Conservation (phyloP, 2,797 vertebrate genomes). For the Pantherophis vulpinus region DNA sequence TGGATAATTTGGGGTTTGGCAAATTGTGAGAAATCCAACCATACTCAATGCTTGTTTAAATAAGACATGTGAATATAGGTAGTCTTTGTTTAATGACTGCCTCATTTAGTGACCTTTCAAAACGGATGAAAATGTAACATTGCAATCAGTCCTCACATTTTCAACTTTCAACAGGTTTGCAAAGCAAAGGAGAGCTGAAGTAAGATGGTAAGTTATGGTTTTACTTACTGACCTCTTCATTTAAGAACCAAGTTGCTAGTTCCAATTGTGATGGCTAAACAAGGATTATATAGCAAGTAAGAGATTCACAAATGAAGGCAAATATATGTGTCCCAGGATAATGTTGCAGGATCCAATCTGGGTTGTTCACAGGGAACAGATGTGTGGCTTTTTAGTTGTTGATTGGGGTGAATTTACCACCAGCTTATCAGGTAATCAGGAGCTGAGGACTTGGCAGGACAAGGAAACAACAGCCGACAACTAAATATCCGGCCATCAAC, state of each 20-base stretch:
- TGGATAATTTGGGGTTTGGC: not conserved
- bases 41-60: not conserved
- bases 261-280: not conserved
- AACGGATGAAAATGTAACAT: not conserved
- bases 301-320: not conserved
- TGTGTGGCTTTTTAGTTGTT: no score
- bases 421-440: no score
- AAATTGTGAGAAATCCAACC: not conserved
- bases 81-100: not conserved
- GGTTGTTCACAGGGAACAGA: not conserved
- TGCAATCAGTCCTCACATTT: not conserved
- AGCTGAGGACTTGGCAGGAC: no score
- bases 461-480: no score
- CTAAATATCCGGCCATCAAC: no score
- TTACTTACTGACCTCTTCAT: not conserved
- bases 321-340: not conserved
- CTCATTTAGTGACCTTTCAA: not conserved
- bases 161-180: not conserved
- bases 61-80: not conserved
- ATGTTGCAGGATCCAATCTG: not conserved
- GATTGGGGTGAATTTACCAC: no score
- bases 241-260: not conserved
- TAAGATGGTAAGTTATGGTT: not conserved
- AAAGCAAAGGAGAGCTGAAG: not conserved
- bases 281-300: not conserved